Conservation (phyloP, 2,113 vertebrate genomes). For the Melanocharis versteri region DNA sequence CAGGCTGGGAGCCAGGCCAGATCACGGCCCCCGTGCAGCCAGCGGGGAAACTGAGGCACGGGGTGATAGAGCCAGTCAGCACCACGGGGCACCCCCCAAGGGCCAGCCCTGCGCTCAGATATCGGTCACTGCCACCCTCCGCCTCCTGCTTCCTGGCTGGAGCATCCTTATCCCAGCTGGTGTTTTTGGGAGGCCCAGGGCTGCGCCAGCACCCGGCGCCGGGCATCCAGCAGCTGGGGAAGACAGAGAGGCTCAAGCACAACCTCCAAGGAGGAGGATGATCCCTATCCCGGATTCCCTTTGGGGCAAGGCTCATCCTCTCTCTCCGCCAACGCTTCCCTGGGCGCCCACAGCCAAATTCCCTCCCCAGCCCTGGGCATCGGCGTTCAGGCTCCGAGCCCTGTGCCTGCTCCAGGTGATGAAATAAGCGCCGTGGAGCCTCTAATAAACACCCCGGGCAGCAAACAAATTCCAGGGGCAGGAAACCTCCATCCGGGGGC, state of each 20-base stretch:
- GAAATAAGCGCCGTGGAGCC: neutral
- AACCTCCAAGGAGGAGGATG: fast-evolving
- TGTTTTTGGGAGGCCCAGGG: fast-evolving
- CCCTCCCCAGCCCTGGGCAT: neutral
- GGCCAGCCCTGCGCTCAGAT: neutral
- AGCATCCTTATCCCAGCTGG: neutral
- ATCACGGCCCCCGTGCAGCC: neutral
- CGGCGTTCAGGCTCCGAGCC: neutral
- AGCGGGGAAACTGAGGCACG: constrained; percentile 35
- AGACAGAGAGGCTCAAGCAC: neutral
- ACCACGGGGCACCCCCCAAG: fast-evolving
- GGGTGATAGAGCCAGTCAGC: fast-evolving
- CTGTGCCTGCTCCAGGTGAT: neutral
- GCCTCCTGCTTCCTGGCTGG: fast-evolving
- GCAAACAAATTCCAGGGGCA: neutral
- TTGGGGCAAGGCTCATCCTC: fast-evolving
- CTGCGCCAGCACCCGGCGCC: neutral
- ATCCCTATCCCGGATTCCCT: neutral
- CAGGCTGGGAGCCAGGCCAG: constrained; percentile 42
- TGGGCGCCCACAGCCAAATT: fast-evolving
- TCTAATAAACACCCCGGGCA: neutral
- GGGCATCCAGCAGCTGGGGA: neutral
- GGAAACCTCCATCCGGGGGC: neutral
- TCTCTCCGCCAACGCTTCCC: neutral
- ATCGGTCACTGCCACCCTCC: neutral